Evolutionary conservation across 1,140 invertebrate species (phyloP), one percentile per base, ranked within the genome.

Genomic region (Drosophila sp.): DNA sequence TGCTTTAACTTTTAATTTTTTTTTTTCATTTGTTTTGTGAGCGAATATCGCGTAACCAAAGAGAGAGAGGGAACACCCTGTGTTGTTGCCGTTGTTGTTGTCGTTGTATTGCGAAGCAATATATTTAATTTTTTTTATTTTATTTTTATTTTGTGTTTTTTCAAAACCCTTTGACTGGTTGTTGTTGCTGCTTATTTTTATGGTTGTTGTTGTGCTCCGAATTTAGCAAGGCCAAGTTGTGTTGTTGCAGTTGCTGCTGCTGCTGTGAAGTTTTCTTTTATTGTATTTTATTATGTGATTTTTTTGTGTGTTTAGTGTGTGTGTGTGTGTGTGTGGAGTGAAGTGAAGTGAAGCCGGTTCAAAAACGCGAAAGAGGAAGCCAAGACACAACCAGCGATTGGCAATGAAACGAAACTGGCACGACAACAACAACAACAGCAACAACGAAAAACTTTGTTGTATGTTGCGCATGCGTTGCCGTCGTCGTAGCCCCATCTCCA

Each of bases 241-340:
- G 60, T 60, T 71, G 68, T 64, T 72, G 56, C 27, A 47, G 44
- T 81, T 55, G 56, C 17, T 76, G 72, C 4, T 71, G 63, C 25
- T 76, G 64, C 72, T 86, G 83, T 86, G 76, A 86, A 86, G 83
- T 86, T 86, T 86, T 86, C 83, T 86, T 86, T 87, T 86, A 87
- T 86, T 87, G 79, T 86, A 78, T 83, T 86, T 87, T 87, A 87
- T 86, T 86, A 87, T 86, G 83, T 87, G 73, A 76, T 86, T 86
- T 84, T 86, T 81, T 75, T 80, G 86, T 75, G 80, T 86, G 47
- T 82, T 60, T 60, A 33, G 66, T 55, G 57, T 77, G 56, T 76
- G 62, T 33, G 41, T 72, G 38, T 63, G n/a, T 63, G 40, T 65
- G 23, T 40, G n/a, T 54, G 67, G 44, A 25, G 44, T 47, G 44